A percentile compares a stretch with the other conserved stretches of the same genome.
phyloP scores from a whole-genome alignment of 2,888 invertebrate species.

The Eupithecia exiguata region DNA sequence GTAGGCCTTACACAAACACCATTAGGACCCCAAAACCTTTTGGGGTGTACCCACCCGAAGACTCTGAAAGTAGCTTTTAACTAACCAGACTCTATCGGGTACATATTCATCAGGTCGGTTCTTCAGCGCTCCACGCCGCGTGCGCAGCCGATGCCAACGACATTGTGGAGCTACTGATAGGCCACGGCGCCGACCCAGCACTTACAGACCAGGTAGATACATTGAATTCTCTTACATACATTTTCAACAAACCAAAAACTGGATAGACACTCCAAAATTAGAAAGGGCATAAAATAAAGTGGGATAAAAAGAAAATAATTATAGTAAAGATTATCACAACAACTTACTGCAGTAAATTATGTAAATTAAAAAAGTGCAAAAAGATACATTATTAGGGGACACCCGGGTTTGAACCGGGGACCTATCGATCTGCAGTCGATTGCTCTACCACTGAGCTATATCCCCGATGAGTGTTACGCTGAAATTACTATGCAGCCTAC shows the following conservation, averaged over 20 bases:
- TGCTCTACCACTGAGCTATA: conserved; percentile 81
- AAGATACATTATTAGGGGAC: conserved; percentile 60
- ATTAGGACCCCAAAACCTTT: no score
- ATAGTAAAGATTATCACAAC: no score
- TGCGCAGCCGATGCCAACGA: conserved; percentile 88
- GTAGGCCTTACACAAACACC: no score
- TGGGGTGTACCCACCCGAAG: no score
- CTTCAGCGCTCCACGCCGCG: conserved; percentile 90
- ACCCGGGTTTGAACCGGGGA: conserved; percentile 81
- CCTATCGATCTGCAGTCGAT: conserved; percentile 83
- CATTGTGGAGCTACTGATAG: conserved; percentile 87
- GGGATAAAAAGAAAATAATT: no score
- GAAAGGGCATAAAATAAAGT: no score
- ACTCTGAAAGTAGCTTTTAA: no score
- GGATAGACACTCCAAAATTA: no score
- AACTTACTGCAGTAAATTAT: no score
- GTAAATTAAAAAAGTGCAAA: conserved; percentile 6
- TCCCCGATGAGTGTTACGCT: conserved; percentile 53
- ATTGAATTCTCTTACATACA: no score
- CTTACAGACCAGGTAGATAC: conserved; percentile 86
- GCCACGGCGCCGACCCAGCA: conserved; percentile 88
- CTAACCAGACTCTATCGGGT: no score
- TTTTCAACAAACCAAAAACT: no score
- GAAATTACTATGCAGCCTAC: conserved; percentile 7
- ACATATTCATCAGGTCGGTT: conserved; percentile 82